Evolutionary conservation across 1,140 invertebrate species (phyloP), one percentile per base, ranked within the genome.

Genomic region (Eufriesea mexicana): DNA sequence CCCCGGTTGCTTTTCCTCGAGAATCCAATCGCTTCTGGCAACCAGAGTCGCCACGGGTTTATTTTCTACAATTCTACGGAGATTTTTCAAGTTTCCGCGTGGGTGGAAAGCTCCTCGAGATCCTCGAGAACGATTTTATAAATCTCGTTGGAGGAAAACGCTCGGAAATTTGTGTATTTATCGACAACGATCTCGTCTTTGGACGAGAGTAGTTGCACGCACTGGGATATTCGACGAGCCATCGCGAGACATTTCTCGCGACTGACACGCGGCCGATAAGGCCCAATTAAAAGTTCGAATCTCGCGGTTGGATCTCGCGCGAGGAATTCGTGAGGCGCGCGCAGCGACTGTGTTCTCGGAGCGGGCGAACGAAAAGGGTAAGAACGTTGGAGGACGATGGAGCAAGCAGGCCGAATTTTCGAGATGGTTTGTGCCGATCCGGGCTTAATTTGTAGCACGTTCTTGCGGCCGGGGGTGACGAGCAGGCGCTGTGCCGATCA

Each of bases 371-470:
- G 45, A 45, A 18, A 45, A 54, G 72, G 18, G 4, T 9, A 20
- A 25, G 9, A 59, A 18, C 5, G 16, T 0, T 64, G 47, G 54
- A 54, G 23, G 61, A 51, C 0, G 42, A 74, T 18, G n/a, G 51
- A 72, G 54, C 61, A 70, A 62, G 54, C 54, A 54, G 57, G 66
- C 59, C 84, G 87, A 92, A 93, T 92, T 92, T 92, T 90, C 89
- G 86, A 91, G 91, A 92, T 92, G 89, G 88, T 93, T 92, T 89
- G 89, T 88, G 79, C 81, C 88, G 89, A 93, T 92, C 91, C 86
- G 83, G 83, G 86, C 92, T 93, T 93, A 93, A 93, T 93, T 93
- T 93, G 93, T 93, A 93, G 90, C 92, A 93, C 92, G 92, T 93
- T 93, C 92, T 93, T 93, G 91, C 84, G 66, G 71, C 71, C 86